Base-by-base conservation (phyloP, 2,888 invertebrate species). In the Bellardia bayeri region DNA sequence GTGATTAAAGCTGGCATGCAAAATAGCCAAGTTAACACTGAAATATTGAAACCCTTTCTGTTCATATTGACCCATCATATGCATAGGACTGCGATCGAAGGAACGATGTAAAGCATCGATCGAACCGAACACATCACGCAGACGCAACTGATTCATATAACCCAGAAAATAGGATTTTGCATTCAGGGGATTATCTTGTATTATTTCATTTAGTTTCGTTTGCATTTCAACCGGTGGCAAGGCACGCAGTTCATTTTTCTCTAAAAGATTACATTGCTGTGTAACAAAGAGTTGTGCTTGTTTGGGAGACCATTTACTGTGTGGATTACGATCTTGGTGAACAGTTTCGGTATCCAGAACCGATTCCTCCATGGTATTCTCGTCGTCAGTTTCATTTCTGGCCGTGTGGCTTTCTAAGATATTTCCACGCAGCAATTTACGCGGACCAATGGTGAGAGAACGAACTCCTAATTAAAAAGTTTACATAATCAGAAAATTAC, bases 281-380 rank as follows among this genome's bases (percentile, higher is more conserved):
- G 97, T 96, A 81, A 98, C 96, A 91, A 98, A 97, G 71, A 97
- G 94, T 93, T 98, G 98, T 0, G 98, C 98, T 94, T 98, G 98
- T 90, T 97, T 96, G 87, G 96, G 96, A 1, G 98, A 97, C 97
- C 97, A 97, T 84, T 96, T 95, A 89, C 96, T 95, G 90, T 95
- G 95, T 89, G 95, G 88, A 87, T 92, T 91, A 1, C 91, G 90
- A 63, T 91, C 90, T 23, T 90, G 90, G 58, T 91, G 90, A 6
- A 89, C 89, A 0, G 89, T 90, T 11, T 91, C 90, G 0, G 90
- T 90, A 64, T 90, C 88, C 9, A 90, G 49, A 0, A 89, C 87
- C 0, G 90, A 90, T 74, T 90, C 90, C 64, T 90, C 90, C 11
- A 88, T 82, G 33, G 86, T 87, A 40, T 76, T 81, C 33, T 88